Percentiles rank a stretch among this genome's conserved stretches.
Conservation (phyloP, 1,140 invertebrate species). For the Pseudachorutes palmiensis region DNA sequence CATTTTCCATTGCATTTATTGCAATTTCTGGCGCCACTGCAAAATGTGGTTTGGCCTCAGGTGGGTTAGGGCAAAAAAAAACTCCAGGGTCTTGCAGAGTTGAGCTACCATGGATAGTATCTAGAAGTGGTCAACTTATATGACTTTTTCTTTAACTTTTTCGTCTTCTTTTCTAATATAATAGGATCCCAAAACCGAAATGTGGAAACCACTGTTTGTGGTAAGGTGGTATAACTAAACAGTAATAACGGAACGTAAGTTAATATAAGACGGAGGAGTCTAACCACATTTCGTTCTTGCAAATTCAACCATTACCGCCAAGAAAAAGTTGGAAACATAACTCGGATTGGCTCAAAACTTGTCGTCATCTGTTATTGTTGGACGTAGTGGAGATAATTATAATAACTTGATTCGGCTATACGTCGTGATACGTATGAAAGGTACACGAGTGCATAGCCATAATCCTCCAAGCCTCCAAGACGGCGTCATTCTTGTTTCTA, state of each 20-base stretch:
- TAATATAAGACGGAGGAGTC: too few relatives aligned
- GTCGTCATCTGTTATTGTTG: too few relatives aligned
- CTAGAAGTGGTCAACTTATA: neutral
- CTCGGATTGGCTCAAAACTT: neutral
- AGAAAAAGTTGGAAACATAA: neutral
- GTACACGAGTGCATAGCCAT: neutral
- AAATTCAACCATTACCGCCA: neutral
- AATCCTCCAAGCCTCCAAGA: conserved; percentile 11
- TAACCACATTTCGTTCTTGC: neutral
- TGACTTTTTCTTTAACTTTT: neutral
- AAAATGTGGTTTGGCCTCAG: too few relatives aligned
- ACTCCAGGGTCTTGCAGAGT: too few relatives aligned
- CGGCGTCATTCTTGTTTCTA: conserved; percentile 18
- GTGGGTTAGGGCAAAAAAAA: too few relatives aligned
- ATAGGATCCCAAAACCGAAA: too few relatives aligned
- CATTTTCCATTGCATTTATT: too few relatives aligned
- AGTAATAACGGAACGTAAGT: too few relatives aligned
- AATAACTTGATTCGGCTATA: neutral
- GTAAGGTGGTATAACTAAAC: too few relatives aligned
- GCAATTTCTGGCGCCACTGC: neutral
- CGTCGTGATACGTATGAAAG: neutral
- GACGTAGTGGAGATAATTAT: too few relatives aligned
- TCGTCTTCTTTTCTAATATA: neutral
- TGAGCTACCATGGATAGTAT: too few relatives aligned
- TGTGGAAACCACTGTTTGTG: too few relatives aligned